Evolutionary conservation across 2,888 invertebrate species (phyloP).

Genomic region (Oscheius sp.): DNA sequence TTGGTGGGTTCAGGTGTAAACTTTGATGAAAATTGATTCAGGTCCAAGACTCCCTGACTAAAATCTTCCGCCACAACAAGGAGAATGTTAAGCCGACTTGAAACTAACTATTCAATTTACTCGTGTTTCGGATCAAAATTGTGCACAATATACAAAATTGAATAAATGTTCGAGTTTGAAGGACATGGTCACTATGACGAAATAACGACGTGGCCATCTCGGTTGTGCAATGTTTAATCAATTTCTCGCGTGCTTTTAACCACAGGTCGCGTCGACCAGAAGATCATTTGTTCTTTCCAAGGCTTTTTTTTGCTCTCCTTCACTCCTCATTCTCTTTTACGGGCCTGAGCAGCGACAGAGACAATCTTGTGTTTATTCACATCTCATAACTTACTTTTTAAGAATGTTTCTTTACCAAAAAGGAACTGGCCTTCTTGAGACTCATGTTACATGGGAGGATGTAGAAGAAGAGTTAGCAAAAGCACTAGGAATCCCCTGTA

Average conservation of each 20-base stretch:
- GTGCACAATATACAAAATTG: neutral
- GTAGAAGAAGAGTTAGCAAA: neutral
- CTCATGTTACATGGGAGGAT: slow-evolving; percentile 29
- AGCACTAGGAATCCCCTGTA: neutral
- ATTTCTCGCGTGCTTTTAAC: neutral
- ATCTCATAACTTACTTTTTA: neutral
- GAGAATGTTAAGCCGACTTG: slow-evolving; percentile 34
- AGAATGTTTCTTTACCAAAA: slow-evolving; percentile 13
- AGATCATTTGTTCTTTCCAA: neutral
- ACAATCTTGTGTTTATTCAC: neutral
- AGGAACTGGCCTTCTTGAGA: slow-evolving; percentile 19
- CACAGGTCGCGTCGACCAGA: neutral
- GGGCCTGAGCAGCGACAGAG: neutral
- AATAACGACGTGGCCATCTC: neutral
- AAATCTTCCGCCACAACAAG: slow-evolving; percentile 33
- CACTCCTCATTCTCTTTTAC: neutral
- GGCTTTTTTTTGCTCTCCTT: neutral
- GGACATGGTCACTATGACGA: neutral
- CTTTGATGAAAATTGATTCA: neutral
- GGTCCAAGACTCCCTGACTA: slow-evolving; percentile 30
- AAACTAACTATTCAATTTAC: neutral
- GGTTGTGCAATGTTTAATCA: slow-evolving; percentile 14
- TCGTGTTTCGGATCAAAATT: neutral
- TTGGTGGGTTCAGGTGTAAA: neutral
- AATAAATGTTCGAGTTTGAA: neutral